Evolutionary conservation across 2,113 vertebrate genomes (phyloP).

Genomic region (Pimephales promelas): DNA sequence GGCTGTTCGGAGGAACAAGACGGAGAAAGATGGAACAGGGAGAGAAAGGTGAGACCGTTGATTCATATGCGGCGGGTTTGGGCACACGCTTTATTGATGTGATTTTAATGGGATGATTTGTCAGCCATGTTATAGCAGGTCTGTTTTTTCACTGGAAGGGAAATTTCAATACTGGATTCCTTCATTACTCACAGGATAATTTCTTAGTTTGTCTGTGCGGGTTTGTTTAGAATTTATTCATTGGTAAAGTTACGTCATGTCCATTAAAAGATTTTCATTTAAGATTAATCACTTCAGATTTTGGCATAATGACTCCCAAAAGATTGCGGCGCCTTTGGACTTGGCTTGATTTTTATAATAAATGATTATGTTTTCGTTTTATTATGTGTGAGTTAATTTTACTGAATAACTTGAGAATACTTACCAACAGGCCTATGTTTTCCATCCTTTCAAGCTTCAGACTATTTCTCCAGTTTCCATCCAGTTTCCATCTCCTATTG

Average conservation of each 20-base stretch:
- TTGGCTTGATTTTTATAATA: neutral
- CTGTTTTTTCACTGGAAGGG: conserved; percentile 10
- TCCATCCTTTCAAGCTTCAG: neutral
- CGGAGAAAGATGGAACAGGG: conserved; percentile 23
- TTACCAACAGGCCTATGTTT: neutral
- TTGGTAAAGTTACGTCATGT: neutral
- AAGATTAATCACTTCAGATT: neutral
- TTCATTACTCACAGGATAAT: conserved; percentile 38
- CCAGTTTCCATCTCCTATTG: neutral
- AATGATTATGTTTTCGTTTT: neutral
- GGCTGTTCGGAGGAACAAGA: conserved; percentile 46
- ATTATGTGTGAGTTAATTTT: neutral
- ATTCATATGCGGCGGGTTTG: conserved; percentile 10
- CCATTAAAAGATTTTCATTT: neutral
- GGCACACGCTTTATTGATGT: conserved; percentile 41
- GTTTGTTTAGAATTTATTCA: conserved; percentile 24
- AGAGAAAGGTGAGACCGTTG: conserved; percentile 44
- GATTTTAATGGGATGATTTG: conserved; percentile 54
- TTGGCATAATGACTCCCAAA: neutral
- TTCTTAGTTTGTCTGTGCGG: neutral
- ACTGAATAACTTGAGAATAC: neutral
- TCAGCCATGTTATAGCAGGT: conserved; percentile 20
- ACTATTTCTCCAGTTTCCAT: neutral
- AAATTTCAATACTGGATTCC: conserved; percentile 5
- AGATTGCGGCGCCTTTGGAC: neutral